These are phyloP conservation scores for Mus spretus DNA, from an alignment of 2,797 vertebrate genomes.

Conservation along the genomic window DNA sequence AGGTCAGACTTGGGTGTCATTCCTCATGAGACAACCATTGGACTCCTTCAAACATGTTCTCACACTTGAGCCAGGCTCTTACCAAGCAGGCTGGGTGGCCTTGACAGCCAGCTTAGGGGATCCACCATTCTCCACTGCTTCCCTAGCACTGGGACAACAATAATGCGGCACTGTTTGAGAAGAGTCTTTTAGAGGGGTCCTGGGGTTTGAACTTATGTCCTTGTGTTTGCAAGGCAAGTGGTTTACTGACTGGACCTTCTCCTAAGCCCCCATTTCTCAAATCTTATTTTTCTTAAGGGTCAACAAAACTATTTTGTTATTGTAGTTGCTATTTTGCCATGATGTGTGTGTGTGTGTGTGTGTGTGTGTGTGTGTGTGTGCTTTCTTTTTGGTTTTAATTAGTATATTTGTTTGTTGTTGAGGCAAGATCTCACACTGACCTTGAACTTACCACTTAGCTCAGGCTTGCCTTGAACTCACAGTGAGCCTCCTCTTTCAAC, in stretches of 20 bases:
- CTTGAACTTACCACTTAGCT: neutral
- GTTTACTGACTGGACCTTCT: neutral
- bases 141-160: neutral
- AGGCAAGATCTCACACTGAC: neutral
- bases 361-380: neutral
- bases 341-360: neutral
- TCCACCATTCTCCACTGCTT: neutral
- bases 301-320: neutral
- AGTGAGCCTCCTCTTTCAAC: neutral
- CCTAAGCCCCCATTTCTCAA: neutral
- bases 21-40: fast-evolving
- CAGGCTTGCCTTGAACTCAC: neutral
- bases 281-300: neutral
- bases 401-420: neutral
- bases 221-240: neutral
- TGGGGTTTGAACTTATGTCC: neutral
- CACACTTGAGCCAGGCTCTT: neutral
- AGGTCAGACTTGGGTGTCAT: neutral
- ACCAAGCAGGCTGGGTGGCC: too few species aligned
- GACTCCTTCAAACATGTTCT: neutral
- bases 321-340: neutral
- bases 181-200: neutral
- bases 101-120: neutral
- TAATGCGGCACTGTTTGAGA: neutral
- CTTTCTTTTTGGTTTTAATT: neutral